Percentiles rank a stretch among this genome's conserved stretches.
phyloP scores from a whole-genome alignment of 2,888 invertebrate genomes.

The Dysmachus trigonus region DNA sequence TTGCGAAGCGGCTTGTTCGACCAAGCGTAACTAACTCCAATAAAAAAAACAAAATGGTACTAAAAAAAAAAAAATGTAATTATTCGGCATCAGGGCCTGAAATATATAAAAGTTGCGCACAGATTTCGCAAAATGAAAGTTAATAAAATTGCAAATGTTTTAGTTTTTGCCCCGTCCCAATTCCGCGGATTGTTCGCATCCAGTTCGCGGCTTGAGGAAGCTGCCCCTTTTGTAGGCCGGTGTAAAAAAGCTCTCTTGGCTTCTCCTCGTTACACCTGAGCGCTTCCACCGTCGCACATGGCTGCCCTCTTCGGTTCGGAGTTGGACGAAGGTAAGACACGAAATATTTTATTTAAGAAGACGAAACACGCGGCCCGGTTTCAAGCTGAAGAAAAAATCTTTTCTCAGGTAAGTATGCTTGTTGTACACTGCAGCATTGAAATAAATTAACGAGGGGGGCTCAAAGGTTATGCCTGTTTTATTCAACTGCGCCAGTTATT shows the following conservation, averaged over 20 bases:
- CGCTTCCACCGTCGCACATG: neutral
- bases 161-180: neutral
- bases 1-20: neutral
- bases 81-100: neutral
- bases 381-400: neutral
- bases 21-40: neutral
- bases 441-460: neutral
- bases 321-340: neutral
- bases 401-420: neutral
- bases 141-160: neutral
- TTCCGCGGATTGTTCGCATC: neutral
- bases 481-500: neutral
- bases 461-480: neutral
- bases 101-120: neutral
- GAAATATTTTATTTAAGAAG: neutral
- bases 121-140: neutral
- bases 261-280: conserved; percentile 19
- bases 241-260: neutral
- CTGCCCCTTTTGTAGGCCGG: neutral
- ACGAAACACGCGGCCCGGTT: neutral
- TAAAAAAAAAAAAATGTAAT: neutral
- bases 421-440: no score
- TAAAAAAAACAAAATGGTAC: neutral
- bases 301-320: neutral
- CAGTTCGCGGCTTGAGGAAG: neutral